Conservation (phyloP, 2,797 vertebrate genomes). For the Threskiornis aethiopicus region DNA sequence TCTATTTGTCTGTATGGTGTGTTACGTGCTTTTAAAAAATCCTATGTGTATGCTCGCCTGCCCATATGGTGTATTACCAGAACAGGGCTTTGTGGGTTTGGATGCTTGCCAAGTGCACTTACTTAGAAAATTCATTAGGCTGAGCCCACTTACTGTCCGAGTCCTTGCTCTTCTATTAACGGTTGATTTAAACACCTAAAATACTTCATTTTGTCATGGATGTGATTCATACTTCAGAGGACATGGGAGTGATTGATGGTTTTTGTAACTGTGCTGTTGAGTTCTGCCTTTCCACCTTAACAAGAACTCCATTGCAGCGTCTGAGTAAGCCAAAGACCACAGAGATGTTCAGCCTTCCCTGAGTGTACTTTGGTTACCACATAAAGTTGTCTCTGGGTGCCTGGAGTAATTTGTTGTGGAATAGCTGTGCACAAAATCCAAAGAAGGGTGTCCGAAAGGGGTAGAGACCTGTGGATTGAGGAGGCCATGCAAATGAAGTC, state of each 20-base stretch:
- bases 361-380: neutral
- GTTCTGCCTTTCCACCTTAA: neutral
- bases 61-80: neutral
- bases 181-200: neutral
- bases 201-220: neutral
- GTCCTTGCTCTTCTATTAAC: neutral
- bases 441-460: neutral
- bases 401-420: neutral
- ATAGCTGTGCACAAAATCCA: neutral
- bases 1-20: neutral
- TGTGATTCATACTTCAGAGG: neutral
- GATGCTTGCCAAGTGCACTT: neutral
- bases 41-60: neutral
- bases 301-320: neutral
- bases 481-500: neutral
- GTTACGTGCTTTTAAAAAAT: neutral
- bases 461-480: neutral
- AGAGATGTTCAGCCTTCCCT: neutral
- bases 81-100: neutral
- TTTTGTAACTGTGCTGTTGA: neutral
- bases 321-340: neutral
- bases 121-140: neutral
- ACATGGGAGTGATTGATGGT: neutral
- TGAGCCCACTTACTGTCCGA: neutral
- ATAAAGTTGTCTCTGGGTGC: neutral